These are phyloP conservation scores for Paguma larvata DNA, from an alignment of 2,797 vertebrate genomes.

Conservation along the genomic window DNA sequence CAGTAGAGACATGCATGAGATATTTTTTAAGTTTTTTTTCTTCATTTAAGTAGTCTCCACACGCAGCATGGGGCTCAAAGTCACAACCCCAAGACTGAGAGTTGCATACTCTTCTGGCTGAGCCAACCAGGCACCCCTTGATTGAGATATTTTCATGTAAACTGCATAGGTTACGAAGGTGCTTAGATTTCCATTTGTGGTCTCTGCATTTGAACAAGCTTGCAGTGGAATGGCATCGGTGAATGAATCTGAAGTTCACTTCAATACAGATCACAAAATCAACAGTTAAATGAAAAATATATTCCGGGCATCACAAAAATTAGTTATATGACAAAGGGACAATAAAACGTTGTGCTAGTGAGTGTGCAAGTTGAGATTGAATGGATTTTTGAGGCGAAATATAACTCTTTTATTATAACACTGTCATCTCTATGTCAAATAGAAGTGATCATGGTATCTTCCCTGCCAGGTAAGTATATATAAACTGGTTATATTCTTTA, in stretches of 20 bases:
- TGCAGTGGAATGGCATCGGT: not conserved
- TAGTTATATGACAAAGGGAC: not conserved
- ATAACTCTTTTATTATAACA: not conserved
- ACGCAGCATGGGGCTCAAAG: not conserved
- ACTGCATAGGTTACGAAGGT: not conserved
- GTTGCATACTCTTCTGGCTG: not conserved
- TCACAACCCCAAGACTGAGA: not conserved
- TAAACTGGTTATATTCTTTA: not conserved
- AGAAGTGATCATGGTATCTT: not conserved
- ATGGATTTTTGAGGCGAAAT: not conserved
- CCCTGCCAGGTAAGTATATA: too few species aligned
- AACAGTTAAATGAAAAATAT: not conserved
- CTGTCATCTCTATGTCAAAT: not conserved
- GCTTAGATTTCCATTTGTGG: conserved; percentile 8
- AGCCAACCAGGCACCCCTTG: not conserved
- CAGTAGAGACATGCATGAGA: not conserved
- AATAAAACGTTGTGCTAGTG: not conserved
- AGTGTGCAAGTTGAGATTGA: not conserved
- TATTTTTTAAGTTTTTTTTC: not conserved
- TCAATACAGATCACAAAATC: conserved; percentile 12
- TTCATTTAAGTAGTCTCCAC: not conserved
- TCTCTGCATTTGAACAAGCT: not conserved
- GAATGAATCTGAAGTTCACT: conserved; percentile 16
- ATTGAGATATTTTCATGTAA: not conserved
- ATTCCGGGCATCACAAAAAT: not conserved